Percentiles rank a stretch among this genome's conserved stretches.
Conservation (phyloP, 2,888 invertebrate species). For the Folsomia candida region DNA sequence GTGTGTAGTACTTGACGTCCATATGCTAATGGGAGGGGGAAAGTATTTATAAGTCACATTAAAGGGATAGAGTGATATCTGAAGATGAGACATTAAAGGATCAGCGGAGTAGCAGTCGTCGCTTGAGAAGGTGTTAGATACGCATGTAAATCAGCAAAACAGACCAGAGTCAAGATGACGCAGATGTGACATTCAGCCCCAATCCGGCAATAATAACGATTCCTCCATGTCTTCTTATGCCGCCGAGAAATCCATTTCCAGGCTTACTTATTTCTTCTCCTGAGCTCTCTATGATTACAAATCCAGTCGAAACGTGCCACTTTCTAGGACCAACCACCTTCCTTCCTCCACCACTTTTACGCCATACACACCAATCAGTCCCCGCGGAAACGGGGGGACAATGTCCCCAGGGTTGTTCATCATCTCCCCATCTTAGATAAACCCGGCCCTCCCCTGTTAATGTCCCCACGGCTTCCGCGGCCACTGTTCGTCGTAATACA, state of each 20-base stretch:
- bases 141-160: slow-evolving; percentile 41
- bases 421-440: too few relatives aligned
- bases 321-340: too few relatives aligned
- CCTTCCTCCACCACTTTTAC: slow-evolving; percentile 10
- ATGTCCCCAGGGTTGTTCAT: too few relatives aligned
- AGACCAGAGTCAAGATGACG: slow-evolving; percentile 30
- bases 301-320: slow-evolving; percentile 32
- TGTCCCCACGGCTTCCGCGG: too few relatives aligned
- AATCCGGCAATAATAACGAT: slow-evolving; percentile 13
- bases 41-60: slow-evolving; percentile 28
- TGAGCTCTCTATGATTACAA: slow-evolving; percentile 27
- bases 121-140: slow-evolving; percentile 28
- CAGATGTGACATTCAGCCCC: slow-evolving; percentile 34
- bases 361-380: slow-evolving; percentile 1
- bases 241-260: neutral
- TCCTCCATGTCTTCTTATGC: slow-evolving; percentile 5
- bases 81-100: slow-evolving; percentile 36
- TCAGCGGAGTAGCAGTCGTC: slow-evolving; percentile 27
- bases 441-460: too few relatives aligned
- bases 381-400: too few relatives aligned
- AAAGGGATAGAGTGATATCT: slow-evolving; percentile 20
- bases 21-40: slow-evolving; percentile 19
- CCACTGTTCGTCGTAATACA: too few relatives aligned
- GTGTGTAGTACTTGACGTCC: slow-evolving; percentile 8
- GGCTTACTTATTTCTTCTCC: neutral